Conservation (phyloP, 2,888 invertebrate species). For the Chloroclystis v-ata region DNA sequence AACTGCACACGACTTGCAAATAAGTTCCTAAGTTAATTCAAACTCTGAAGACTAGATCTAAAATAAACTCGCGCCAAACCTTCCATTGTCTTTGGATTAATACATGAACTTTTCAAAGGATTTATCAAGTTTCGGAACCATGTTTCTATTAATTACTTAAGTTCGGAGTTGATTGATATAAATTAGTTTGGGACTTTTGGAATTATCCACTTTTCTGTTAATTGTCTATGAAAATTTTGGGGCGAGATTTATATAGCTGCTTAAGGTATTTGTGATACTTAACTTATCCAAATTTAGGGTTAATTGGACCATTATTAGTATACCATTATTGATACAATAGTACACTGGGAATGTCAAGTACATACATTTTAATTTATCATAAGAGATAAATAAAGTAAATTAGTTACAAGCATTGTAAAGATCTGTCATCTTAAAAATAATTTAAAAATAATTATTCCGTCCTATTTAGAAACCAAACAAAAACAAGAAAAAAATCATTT, state of each 20-base stretch:
- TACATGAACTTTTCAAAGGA: slow-evolving; percentile 68
- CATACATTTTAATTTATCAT: too few relatives aligned
- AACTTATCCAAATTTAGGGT: too few relatives aligned
- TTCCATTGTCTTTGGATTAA: slow-evolving; percentile 69
- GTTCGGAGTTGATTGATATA: slow-evolving; percentile 58
- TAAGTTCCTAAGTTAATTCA: slow-evolving; percentile 28
- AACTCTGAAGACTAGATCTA: slow-evolving; percentile 34
- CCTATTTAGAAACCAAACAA: too few relatives aligned
- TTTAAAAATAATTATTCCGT: too few relatives aligned
- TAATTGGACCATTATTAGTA: too few relatives aligned
- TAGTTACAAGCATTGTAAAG: too few relatives aligned
- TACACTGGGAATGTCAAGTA: too few relatives aligned
- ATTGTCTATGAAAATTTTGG: neutral
- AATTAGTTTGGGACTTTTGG: slow-evolving; percentile 49
- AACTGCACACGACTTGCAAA: slow-evolving; percentile 24
- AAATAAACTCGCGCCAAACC: slow-evolving; percentile 48
- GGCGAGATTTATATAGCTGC: neutral
- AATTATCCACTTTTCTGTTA: slow-evolving; percentile 1
- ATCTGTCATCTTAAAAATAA: too few relatives aligned
- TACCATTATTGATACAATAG: too few relatives aligned
- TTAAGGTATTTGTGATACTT: neutral
- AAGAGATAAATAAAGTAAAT: too few relatives aligned
- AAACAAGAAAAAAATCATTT: too few relatives aligned
- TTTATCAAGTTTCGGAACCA: slow-evolving; percentile 64
- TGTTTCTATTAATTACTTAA: slow-evolving; percentile 72